Evolutionary conservation across 2,888 invertebrate species (phyloP).

Genomic region (Colletes collaris): DNA sequence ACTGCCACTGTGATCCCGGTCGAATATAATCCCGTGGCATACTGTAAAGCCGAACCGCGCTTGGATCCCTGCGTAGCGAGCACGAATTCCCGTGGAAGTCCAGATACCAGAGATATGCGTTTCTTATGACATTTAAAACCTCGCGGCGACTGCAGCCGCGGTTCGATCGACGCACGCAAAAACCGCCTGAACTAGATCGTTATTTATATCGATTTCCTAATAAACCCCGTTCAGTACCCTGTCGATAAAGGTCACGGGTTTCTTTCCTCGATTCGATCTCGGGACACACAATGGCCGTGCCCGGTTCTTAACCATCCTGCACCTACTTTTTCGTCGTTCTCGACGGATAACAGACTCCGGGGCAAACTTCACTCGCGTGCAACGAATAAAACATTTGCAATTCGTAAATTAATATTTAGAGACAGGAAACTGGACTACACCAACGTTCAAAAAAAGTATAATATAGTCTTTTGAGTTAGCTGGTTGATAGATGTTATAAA

Average conservation of each 20-base stretch:
- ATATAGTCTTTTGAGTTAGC: too few species aligned
- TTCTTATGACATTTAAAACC: constrained; percentile 52
- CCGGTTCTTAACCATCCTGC: not conserved
- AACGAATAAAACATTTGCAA: too few species aligned
- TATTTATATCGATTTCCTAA: constrained; percentile 26
- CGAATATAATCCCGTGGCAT: constrained; percentile 40
- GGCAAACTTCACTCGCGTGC: too few species aligned
- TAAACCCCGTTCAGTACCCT: constrained; percentile 7
- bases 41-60: constrained; percentile 19
- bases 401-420: too few species aligned
- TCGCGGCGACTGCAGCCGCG: not conserved
- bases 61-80: constrained; percentile 24
- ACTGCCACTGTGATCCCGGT: constrained; percentile 15
- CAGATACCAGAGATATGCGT: constrained; percentile 24
- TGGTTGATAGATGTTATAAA: too few species aligned
- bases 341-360: too few species aligned
- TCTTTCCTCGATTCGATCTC: constrained; percentile 10
- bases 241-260: constrained; percentile 31
- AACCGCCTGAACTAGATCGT: constrained; percentile 17
- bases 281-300: not conserved
- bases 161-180: not conserved
- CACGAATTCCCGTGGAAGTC: constrained; percentile 17
- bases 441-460: too few species aligned
- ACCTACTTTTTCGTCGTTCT: too few species aligned
- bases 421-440: too few species aligned